Evolutionary conservation across 1,140 invertebrate species (phyloP), one percentile per base, ranked within the genome.

Genomic region (Eubasilissa regina): DNA sequence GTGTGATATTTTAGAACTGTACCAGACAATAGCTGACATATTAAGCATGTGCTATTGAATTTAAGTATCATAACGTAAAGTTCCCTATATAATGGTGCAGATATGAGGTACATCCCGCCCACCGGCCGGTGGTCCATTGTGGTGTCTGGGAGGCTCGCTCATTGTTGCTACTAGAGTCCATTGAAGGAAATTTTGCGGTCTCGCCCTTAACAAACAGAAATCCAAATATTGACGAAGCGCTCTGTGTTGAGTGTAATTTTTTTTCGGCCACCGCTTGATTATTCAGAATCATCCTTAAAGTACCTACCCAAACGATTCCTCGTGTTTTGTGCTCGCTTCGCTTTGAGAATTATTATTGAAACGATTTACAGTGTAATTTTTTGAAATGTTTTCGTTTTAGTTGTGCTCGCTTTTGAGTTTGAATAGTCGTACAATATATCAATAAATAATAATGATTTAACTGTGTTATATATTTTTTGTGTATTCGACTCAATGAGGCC

Each of bases 141-240:
- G 12, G 15, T 7, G 17, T 35, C 62, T 35, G 75, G 51, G 62
- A 75, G 74, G 74, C 74, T 17, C 45, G 62, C 1, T 15, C 51
- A 80, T 80, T 80, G 79, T 80, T 72, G 45, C 11, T 15, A n/a
- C 45, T 17, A 17, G 11, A 47, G 44, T n/a, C 64, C 64, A 68
- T 68, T 80, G 47, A 80, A 21, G 12, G 0, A 72, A 44, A 76
- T 76, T 80, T 80, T 80, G 73, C 73, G 73, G 79, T 75, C 51
- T 43, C 35, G 58, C 21, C 13, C n/a, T n/a, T 19, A 77, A 75
- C 62, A 80, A 80, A 55, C 43, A 43, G 66, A 76, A 72, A 77
- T 13, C 73, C 79, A 80, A 80, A 80, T 80, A 80, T 80, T 80
- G 75, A 80, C 74, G 60, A 47, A 76, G 58, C 47, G 48, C 73